These are phyloP conservation scores for Zonitis immaculata DNA, from an alignment of 2,888 invertebrate species.

Conservation along the genomic window DNA sequence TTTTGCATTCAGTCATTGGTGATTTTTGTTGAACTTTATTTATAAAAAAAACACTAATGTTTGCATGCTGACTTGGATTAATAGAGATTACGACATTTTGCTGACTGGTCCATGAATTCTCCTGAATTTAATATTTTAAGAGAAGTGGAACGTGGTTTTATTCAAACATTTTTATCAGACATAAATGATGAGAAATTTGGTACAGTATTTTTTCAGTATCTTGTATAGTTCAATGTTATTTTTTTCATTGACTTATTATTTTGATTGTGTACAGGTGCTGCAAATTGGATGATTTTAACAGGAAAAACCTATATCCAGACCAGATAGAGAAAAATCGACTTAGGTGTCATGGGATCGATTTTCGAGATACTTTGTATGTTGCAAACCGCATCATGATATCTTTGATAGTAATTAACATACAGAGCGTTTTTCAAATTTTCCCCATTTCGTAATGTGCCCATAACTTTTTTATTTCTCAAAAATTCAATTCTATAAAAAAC, in stretches of 20 bases:
- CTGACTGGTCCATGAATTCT: conserved; percentile 70
- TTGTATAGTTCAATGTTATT: conserved; percentile 6
- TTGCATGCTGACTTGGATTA: conserved; percentile 39
- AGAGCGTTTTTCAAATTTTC: too few relatives aligned
- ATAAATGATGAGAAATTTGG: conserved; percentile 54
- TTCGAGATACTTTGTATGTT: too few relatives aligned
- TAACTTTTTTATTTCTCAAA: background rate
- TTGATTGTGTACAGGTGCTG: too few relatives aligned
- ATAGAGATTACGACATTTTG: conserved; percentile 65
- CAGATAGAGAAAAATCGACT: too few relatives aligned
- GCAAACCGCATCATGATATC: too few relatives aligned
- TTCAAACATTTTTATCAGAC: conserved; percentile 62
- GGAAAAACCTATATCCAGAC: too few relatives aligned
- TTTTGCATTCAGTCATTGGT: background rate
- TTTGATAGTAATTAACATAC: too few relatives aligned
- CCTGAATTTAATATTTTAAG: conserved; percentile 67
- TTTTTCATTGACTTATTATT: background rate
- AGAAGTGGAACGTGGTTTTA: conserved; percentile 67
- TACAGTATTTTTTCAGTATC: conserved; percentile 33
- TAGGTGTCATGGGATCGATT: too few relatives aligned
- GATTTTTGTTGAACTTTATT: background rate
- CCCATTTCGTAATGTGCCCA: too few relatives aligned
- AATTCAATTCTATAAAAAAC: background rate
- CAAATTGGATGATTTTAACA: too few relatives aligned
- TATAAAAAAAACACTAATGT: conserved; percentile 16